phyloP scores from a whole-genome alignment of 2,797 vertebrate species.

The Helicolenus hilgendorfi region DNA sequence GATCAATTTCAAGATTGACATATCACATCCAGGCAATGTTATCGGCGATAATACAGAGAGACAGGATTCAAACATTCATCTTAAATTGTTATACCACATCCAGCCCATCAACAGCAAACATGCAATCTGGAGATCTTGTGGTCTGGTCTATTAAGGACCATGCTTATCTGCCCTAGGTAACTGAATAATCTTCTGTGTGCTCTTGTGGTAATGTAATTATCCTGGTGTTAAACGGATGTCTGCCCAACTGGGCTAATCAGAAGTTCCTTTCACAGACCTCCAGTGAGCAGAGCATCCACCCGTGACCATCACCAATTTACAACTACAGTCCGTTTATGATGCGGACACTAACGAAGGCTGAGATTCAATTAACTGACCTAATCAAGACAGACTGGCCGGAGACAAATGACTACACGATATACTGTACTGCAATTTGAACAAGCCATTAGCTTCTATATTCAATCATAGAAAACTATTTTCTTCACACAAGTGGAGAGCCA shows the following conservation, averaged over 20 bases:
- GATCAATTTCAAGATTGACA: background rate
- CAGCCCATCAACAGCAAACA: background rate
- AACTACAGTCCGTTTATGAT: slow-evolving; percentile 49
- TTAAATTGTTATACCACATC: background rate
- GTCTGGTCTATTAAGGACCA: background rate
- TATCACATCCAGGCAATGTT: background rate
- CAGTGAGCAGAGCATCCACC: slow-evolving; percentile 47
- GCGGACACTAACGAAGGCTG: slow-evolving; percentile 51
- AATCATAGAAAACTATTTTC: background rate
- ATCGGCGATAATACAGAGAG: background rate
- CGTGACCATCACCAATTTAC: slow-evolving; percentile 73
- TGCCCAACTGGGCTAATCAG: slow-evolving; percentile 58
- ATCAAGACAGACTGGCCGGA: slow-evolving; percentile 52
- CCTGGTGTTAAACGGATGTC: slow-evolving; percentile 52
- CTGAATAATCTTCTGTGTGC: slow-evolving; percentile 44
- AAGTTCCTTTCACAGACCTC: slow-evolving; percentile 54
- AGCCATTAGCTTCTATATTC: background rate
- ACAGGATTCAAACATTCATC: background rate
- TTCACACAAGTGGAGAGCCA: background rate
- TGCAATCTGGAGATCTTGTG: background rate
- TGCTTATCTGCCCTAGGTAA: slow-evolving; percentile 16
- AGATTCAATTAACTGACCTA: slow-evolving; percentile 65
- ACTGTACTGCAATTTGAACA: slow-evolving; percentile 15
- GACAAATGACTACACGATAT: background rate
- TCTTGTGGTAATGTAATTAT: slow-evolving; percentile 72